Percentiles rank a stretch among this genome's conserved stretches.
These are phyloP conservation scores for Diadophis punctatus DNA, from an alignment of 2,113 vertebrate species.

Conservation along the genomic window DNA sequence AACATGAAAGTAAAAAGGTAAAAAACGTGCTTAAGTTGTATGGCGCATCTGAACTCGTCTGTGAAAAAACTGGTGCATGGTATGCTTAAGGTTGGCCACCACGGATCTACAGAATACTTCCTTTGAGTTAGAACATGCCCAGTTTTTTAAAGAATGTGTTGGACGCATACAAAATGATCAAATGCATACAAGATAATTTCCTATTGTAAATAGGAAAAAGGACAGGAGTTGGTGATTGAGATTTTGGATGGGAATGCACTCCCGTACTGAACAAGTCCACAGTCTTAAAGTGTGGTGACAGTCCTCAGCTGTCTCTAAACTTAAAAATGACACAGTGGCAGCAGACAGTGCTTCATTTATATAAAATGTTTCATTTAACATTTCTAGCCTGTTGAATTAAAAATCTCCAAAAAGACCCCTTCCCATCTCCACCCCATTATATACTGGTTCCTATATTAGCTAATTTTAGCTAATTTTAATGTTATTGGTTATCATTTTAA, in stretches of 20 bases:
- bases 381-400: neutral
- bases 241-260: neutral
- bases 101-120: neutral
- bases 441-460: neutral
- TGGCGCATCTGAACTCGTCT: too few relatives aligned
- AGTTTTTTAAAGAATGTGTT: neutral
- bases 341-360: neutral
- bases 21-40: too few relatives aligned
- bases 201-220: neutral
- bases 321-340: neutral
- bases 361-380: neutral
- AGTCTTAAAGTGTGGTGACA: neutral
- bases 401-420: neutral
- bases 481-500: neutral
- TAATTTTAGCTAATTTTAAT: neutral
- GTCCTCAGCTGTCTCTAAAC: neutral
- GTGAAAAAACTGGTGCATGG: too few relatives aligned
- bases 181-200: neutral
- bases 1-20: too few relatives aligned
- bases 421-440: neutral
- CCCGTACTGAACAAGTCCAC: neutral
- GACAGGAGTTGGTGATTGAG: neutral
- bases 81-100: too few relatives aligned
- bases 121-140: neutral
- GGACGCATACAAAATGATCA: neutral